Evolutionary conservation across 2,797 vertebrate genomes (phyloP).

Genomic region (Pristis pectinata): DNA sequence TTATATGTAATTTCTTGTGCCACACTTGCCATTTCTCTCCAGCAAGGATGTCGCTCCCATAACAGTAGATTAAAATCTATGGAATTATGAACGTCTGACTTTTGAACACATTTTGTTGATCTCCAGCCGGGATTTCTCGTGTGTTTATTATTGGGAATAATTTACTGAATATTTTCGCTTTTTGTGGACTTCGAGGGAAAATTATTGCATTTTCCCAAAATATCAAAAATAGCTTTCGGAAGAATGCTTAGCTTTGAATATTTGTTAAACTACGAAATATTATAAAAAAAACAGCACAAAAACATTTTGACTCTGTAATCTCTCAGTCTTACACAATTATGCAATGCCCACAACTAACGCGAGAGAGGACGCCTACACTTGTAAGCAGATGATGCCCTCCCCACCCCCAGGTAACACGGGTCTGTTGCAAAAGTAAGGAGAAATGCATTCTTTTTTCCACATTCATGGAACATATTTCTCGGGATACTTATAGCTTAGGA

Average conservation of each 20-base stretch:
- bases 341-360: not conserved
- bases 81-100: not conserved
- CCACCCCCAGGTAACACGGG: not conserved
- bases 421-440: not conserved
- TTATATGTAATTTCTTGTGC: not conserved
- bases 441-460: not conserved
- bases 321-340: not conserved
- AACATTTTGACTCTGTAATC: not conserved
- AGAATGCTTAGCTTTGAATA: too few species aligned
- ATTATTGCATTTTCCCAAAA: not conserved
- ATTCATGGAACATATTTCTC: too few species aligned
- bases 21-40: not conserved
- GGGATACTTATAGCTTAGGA: too few species aligned
- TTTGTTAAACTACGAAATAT: too few species aligned
- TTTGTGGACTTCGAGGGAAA: not conserved
- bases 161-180: not conserved
- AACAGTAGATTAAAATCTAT: not conserved
- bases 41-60: not conserved
- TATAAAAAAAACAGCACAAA: too few species aligned
- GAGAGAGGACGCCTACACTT: too few species aligned
- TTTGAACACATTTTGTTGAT: not conserved
- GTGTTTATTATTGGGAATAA: not conserved
- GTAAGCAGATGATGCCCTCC: too few species aligned
- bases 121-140: not conserved
- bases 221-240: too few species aligned